Evolutionary conservation across 2,888 invertebrate species (phyloP), one percentile per base, ranked within the genome.

Genomic region (Caenorhabditis imperialis): DNA sequence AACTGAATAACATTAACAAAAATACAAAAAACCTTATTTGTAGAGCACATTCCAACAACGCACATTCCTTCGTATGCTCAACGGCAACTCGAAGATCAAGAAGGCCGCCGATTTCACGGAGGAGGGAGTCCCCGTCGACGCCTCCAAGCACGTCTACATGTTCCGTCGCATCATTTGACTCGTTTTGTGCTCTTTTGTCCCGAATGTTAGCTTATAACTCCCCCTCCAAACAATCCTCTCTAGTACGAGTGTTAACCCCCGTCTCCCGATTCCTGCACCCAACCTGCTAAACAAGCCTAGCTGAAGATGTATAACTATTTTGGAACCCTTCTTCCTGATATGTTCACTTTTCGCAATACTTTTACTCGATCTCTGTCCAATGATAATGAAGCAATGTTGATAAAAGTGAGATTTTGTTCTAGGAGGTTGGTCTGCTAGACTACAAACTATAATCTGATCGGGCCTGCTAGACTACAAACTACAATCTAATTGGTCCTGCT

Each of bases 31-130:
- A n/a, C n/a, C n/a, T n/a, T n/a, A n/a, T n/a, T n/a, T n/a, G n/a
- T n/a, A n/a, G n/a, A n/a, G n/a, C n/a, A n/a, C 57, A 7, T 67
- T 67, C 67, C 67, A 67, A 51, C 67, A 57, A 27, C 57, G 67
- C 27, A 67, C 47, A 1, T 57, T 67, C 57, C 27, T 67, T 12
- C 67, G 67, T 12, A 67, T 67, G 67, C 57, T 67, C 44, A 57
- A 67, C 45, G 67, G 65, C n/a, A 55, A 55, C 55, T 57, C 67
- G 2, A 67, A 67, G 22, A 67, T 57, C 67, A 67, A 60, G 48
- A 60, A 69, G 60, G 69, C 69, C 27, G 38, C 22, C 38, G 30
- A 50, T 20, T 8, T 42, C 30, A 23, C 14, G 7, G 14, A 25
- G 12, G 27, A 27, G 7, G 40, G 6, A 30, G 10, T 6, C 40